These are phyloP conservation scores for Xylocopa sonorina DNA, from an alignment of 1,140 invertebrate genomes.

Conservation along the genomic window DNA sequence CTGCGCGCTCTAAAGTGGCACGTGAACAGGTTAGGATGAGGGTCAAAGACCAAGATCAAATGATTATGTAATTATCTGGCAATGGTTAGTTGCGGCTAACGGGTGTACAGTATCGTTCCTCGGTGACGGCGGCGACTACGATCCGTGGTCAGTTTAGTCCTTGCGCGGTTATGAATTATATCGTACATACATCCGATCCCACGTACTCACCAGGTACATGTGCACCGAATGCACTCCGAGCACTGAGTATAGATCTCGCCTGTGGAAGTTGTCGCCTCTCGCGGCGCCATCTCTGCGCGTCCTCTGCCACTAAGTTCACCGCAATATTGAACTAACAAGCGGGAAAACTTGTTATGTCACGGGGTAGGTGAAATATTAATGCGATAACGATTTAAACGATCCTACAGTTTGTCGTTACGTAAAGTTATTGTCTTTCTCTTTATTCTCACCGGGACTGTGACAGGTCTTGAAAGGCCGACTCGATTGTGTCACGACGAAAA, in stretches of 20 bases:
- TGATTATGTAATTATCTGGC: slow-evolving; percentile 26
- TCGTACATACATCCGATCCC: not conserved
- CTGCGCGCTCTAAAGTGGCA: slow-evolving; percentile 14
- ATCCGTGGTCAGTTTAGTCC: slow-evolving; percentile 32
- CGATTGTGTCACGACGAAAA: not conserved
- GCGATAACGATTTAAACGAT: slow-evolving; percentile 6
- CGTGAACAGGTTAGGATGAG: slow-evolving; percentile 44
- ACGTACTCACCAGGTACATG: slow-evolving; percentile 2
- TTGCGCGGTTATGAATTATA: slow-evolving; percentile 28
- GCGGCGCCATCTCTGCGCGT: not conserved
- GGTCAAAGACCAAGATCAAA: slow-evolving; percentile 48
- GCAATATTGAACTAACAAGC: slow-evolving; percentile 15
- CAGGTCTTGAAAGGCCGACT: not conserved
- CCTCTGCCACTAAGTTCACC: not conserved
- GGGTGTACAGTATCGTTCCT: slow-evolving; percentile 8
- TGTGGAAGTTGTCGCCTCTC: not conserved
- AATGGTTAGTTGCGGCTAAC: not conserved
- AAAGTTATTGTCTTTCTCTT: not conserved
- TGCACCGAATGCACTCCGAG: slow-evolving; percentile 10
- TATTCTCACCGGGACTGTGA: not conserved
- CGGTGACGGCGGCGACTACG: not conserved
- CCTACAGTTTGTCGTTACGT: not conserved
- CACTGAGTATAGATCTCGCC: not conserved
- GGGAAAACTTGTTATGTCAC: slow-evolving; percentile 1
- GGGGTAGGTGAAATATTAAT: not conserved